Evolutionary conservation across 2,888 invertebrate species (phyloP), one percentile per base, ranked within the genome.

Genomic region (Leptopilina drosophilae): DNA sequence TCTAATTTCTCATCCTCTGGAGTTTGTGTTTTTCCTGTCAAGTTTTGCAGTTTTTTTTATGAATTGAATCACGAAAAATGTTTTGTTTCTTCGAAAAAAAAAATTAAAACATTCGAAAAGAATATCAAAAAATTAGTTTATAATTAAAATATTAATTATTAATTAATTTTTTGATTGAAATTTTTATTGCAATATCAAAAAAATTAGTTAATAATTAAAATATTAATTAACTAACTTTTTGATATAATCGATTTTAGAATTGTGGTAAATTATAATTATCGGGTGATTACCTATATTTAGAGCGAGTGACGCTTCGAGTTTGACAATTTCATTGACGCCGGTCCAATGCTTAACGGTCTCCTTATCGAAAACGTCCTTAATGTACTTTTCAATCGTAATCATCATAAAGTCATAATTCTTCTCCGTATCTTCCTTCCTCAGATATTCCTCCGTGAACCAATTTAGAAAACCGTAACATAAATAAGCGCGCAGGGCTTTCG

Each of bases 401-500:
- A 83, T 26, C 9, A 85, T 69, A 33, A 79, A 53, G 26, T 83
- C 73, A 2, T 78, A 59, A 15, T 82, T 76, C 15, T 82, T 79
- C 26, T 83, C 78, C 5, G 46, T 12, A 12, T 85, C 73, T 46
- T 80, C 64, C 15, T 82, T 65, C 6, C 81, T 15, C 3, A 80
- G 15, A 46, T 81, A 33, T 33, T 79, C 76, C 11, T 81, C 77
- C 5, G 81, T 65, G 46, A 87, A 80, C 90, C 90, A 91, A 76
- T 85, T 83, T 14, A 90, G 76, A 6, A 91, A 64, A 15, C 87
- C 89, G 12, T 88, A 64, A 64, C 90, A 90, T 75, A 91, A 84
- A 77, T 88, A 91, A 77, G 89, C 90, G 33, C 89, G 87, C 66
- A 91, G 82, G 79, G 91, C 91, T 59, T 85, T 85, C 2, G 84